A percentile compares a stretch with the other conserved stretches of the same genome.
These are phyloP conservation scores for Tachysurus fulvidraco DNA, from an alignment of 2,113 vertebrate species.

Conservation along the genomic window DNA sequence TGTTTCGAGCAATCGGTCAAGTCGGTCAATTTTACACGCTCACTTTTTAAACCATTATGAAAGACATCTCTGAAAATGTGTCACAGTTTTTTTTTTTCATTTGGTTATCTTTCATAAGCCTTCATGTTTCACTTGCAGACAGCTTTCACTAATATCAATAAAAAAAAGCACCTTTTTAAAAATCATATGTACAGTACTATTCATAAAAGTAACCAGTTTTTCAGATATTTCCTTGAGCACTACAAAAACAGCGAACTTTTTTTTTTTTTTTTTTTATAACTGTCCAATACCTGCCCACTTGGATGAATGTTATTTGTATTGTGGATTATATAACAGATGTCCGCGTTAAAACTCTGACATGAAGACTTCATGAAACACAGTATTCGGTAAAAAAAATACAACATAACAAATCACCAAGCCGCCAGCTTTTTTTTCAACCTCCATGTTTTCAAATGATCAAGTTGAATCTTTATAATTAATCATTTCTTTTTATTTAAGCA, in stretches of 20 bases:
- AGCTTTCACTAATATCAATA: neutral
- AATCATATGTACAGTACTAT: neutral
- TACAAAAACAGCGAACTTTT: neutral
- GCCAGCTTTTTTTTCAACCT: neutral
- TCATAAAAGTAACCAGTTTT: neutral
- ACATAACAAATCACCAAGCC: neutral
- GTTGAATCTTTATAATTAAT: neutral
- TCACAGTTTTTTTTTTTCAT: neutral
- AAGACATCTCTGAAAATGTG: neutral
- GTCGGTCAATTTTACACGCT: neutral
- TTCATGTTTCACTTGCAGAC: neutral
- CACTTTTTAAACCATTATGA: neutral
- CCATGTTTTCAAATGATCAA: neutral
- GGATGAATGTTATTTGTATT: neutral
- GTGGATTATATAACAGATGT: neutral
- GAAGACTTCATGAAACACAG: neutral
- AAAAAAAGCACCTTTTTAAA: neutral
- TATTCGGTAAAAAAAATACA: neutral
- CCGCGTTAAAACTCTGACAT: neutral
- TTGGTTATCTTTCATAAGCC: neutral
- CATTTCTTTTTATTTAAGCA: neutral
- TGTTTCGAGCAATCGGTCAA: neutral
- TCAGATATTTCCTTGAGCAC: neutral
- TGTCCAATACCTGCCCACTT: neutral
- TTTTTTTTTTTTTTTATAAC: too few relatives aligned